These are phyloP conservation scores for Platysteira castanea DNA, from an alignment of 2,113 vertebrate species.

Conservation along the genomic window DNA sequence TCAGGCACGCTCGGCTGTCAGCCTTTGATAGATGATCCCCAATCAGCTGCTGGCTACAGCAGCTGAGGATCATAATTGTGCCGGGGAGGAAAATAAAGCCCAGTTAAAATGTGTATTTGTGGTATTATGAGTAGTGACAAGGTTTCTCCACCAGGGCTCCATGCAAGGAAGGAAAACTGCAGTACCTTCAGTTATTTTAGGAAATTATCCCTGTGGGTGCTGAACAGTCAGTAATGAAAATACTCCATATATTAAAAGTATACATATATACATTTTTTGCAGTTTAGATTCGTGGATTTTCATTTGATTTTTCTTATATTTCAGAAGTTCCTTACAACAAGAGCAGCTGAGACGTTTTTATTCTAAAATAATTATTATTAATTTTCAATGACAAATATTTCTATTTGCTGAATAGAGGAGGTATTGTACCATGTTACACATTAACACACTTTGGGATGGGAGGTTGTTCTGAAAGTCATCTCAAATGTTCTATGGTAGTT, in stretches of 20 bases:
- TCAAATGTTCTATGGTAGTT: background rate
- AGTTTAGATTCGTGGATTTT: background rate
- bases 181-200: background rate
- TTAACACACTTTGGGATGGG: no score
- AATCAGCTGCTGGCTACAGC: background rate
- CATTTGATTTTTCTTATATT: background rate
- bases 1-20: background rate
- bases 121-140: background rate
- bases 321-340: background rate
- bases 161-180: background rate
- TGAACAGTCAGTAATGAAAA: background rate
- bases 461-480: background rate
- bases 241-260: background rate
- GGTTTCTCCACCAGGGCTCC: background rate
- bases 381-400: background rate
- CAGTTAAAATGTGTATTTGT: background rate
- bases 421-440: background rate
- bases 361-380: background rate
- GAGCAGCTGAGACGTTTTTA: background rate
- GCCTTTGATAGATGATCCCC: background rate
- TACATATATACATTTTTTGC: background rate
- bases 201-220: background rate
- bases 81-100: background rate
- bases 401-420: background rate
- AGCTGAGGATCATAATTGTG: background rate